Percentiles rank a stretch among this genome's conserved stretches.
These are phyloP conservation scores for Meganola albula DNA, from an alignment of 2,888 invertebrate species.

Conservation along the genomic window DNA sequence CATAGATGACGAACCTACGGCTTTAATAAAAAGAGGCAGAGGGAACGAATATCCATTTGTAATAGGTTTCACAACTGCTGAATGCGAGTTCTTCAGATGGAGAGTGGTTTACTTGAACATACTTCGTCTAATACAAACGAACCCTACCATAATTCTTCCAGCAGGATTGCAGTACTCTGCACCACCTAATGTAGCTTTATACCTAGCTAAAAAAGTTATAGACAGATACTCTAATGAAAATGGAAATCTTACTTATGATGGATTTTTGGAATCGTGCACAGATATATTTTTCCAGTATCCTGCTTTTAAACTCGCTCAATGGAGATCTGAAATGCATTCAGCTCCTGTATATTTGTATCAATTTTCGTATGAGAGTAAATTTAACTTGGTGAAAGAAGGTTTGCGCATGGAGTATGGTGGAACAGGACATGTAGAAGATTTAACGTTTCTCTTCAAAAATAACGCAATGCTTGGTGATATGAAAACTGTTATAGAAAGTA, in stretches of 20 bases:
- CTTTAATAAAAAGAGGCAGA: slow-evolving; percentile 29
- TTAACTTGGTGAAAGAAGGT: slow-evolving; percentile 48
- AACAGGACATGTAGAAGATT: slow-evolving; percentile 59
- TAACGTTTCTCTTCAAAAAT: slow-evolving; percentile 54
- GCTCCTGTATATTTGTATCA: slow-evolving; percentile 63
- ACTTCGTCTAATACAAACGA: slow-evolving; percentile 11
- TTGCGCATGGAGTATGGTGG: slow-evolving; percentile 41
- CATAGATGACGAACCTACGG: slow-evolving; percentile 32
- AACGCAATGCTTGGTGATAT: slow-evolving; percentile 24
- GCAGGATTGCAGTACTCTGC: slow-evolving; percentile 19
- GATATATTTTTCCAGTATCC: slow-evolving; percentile 30
- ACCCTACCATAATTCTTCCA: slow-evolving; percentile 36
- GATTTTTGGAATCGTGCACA: slow-evolving; percentile 16
- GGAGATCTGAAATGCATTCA: slow-evolving; percentile 19
- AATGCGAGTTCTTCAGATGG: slow-evolving; percentile 19
- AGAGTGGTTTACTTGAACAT: slow-evolving; percentile 11
- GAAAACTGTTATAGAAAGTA: slow-evolving; percentile 7
- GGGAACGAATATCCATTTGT: slow-evolving; percentile 32
- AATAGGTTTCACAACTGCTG: slow-evolving; percentile 25
- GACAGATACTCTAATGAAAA: slow-evolving; percentile 24
- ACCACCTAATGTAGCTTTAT: slow-evolving; percentile 12
- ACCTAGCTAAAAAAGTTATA: slow-evolving; percentile 20
- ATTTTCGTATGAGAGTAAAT: slow-evolving; percentile 57
- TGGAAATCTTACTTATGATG: slow-evolving; percentile 18
- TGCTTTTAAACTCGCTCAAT: slow-evolving; percentile 28